A percentile compares a stretch with the other conserved stretches of the same genome.
Evolutionary conservation across 2,113 vertebrate genomes (phyloP).

Genomic region (Ptilonorhynchus violaceus): DNA sequence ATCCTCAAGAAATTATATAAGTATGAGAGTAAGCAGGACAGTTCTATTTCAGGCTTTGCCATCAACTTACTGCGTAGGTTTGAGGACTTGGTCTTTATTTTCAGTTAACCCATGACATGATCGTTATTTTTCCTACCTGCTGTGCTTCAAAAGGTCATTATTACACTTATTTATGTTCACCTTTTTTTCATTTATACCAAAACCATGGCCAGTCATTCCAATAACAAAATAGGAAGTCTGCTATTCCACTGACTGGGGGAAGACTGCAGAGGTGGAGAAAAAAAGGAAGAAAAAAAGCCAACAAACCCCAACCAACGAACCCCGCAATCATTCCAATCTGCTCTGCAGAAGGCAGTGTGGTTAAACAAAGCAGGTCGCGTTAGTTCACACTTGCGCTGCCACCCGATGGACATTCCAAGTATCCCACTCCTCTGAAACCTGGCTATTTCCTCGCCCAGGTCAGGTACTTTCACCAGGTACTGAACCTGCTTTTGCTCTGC

Average conservation of each 20-base stretch:
- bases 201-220: background rate
- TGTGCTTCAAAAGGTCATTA: background rate
- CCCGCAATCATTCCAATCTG: too few relatives aligned
- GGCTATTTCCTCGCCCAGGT: rapidly evolving
- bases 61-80: background rate
- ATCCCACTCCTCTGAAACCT: background rate
- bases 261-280: background rate
- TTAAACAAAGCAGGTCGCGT: background rate
- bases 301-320: rapidly evolving
- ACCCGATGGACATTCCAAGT: background rate
- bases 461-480: rapidly evolving
- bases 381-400: background rate
- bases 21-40: background rate
- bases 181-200: background rate
- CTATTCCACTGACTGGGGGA: background rate
- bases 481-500: background rate
- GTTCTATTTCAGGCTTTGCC: background rate
- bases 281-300: background rate
- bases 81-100: background rate
- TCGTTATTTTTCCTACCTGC: background rate
- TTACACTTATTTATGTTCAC: background rate
- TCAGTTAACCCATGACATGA: background rate
- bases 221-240: background rate
- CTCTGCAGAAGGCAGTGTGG: rapidly evolving
- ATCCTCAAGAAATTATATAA: background rate